A percentile compares a stretch with the other conserved stretches of the same genome.
Evolutionary conservation across 2,113 vertebrate species (phyloP).

Genomic region (Rhegmatorhina hoffmannsi): DNA sequence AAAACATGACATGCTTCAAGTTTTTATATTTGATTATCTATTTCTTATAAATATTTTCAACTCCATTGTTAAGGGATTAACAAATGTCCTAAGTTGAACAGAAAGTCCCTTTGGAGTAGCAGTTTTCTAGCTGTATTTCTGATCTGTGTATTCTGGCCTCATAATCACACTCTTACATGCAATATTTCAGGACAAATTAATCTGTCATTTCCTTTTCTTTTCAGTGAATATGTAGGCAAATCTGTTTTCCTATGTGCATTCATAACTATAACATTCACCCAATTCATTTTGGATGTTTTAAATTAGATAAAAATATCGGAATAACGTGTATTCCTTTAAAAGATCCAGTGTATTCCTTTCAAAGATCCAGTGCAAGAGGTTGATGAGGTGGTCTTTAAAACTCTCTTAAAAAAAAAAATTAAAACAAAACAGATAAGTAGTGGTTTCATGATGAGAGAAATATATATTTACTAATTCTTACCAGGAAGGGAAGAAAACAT

Average conservation of each 20-base stretch:
- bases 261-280: background rate
- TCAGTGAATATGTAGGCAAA: background rate
- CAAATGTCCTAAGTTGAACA: background rate
- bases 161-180: background rate
- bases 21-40: background rate
- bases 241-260: background rate
- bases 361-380: background rate
- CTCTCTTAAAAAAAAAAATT: background rate
- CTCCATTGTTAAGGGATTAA: background rate
- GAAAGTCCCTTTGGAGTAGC: background rate
- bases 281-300: background rate
- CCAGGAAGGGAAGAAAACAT: background rate
- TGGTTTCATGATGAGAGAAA: background rate
- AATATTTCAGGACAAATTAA: background rate
- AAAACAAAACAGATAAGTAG: slow-evolving; percentile 29
- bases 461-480: background rate
- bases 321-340: background rate
- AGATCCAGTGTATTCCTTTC: background rate
- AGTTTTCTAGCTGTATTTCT: background rate
- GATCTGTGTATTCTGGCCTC: background rate
- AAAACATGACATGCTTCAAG: background rate
- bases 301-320: slow-evolving; percentile 10
- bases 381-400: background rate
- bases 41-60: background rate
- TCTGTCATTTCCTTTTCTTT: slow-evolving; percentile 24